Base-by-base conservation (phyloP, 2,888 invertebrate species). In the Halictus ligatus region DNA sequence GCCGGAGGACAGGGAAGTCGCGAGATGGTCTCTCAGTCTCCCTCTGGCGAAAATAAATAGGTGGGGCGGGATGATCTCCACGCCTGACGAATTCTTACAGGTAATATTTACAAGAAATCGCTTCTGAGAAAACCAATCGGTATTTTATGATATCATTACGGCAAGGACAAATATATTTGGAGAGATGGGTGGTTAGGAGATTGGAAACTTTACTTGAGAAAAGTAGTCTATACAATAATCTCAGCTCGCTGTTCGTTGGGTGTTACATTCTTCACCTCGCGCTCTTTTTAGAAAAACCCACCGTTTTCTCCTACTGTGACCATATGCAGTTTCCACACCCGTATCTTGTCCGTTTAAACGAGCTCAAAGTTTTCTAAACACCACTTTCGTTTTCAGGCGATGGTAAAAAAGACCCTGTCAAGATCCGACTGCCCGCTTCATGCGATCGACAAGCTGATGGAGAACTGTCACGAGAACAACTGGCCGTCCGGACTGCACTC, bases 1-100 rank as follows among this genome's bases (percentile, higher is more conserved):
- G 98, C 99, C 98, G 1, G 99, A 99, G 95, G 97, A 98, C 80
- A 98, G 99, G 93, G 99, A 99, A 95, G 98, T 99, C 83, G 96
- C 98, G 64, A 96, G 98, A 92, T 99, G 99, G 99, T 98, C 98
- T 73, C 97, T 97, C 91, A 97, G 98, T 0, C 95, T 99, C 74
- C 96, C 98, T 0, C 96, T 98, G 73, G 98, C 98, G 29, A 96
- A 99, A 84, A 99, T 99, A 72, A 99, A 99, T 1, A 96, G 99
- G 83, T 99, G 99, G 99, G 99, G 99, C 80, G 99, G 99, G 81
- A 99, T 99, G 99, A 99, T 99, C 93, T 99, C 99, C 48, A 99
- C 99, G 18, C 99, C 99, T 0, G 99, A 99, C 95, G 98, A 98
- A 95, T 97, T 98, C 78, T 96, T 99, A 91, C 98, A 98, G 97